Base-by-base conservation (phyloP, 2,888 invertebrate genomes). In the Drosophila paranaensis region DNA sequence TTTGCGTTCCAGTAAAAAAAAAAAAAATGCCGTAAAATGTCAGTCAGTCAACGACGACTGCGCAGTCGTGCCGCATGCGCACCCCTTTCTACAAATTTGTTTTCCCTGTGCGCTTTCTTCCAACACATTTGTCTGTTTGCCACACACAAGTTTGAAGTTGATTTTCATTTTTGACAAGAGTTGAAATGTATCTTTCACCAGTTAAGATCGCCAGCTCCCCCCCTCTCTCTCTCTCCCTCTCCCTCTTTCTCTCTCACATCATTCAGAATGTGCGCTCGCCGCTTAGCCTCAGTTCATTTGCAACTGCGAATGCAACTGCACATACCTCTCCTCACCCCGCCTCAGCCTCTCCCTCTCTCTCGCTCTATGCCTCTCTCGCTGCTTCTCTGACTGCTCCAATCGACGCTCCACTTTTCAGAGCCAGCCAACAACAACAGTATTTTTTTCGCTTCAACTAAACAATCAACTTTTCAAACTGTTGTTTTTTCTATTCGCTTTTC, bases 101-200 rank as follows among this genome's bases (percentile, higher is more conserved):
- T 81, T 78, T 55, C 60, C 67, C 64, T 62, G 66, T 62, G 78
- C 71, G 82, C 84, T 89, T 84, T 84, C 89, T 89, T 89, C 82
- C 84, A 89, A 77, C 88, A 83, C 88, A 80, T 89, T 78, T 89
- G 89, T 81, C 84, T 81, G 63, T 70, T 88, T 77, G 81, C 81
- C 78, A 83, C 75, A 75, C 81, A 80, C 62, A 76, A 71, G 65
- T 63, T 70, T 84, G 45, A 69, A 73, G 75, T 75, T 74, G 82
- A 72, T 82, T 89, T 80, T 80, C 65, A 60, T 79, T 90, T 90
- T 86, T 87, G 90, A 90, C 90, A 89, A 87, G 85, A 88, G 87
- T 65, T 90, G 87, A 88, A 90, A 88, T 89, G 87, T 87, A 84
- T 88, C 87, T 88, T 88, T 90, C 87, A 88, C 87, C 89, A 81